These are phyloP conservation scores for Drosophila atripex DNA, from an alignment of 2,888 invertebrate species.

Conservation along the genomic window DNA sequence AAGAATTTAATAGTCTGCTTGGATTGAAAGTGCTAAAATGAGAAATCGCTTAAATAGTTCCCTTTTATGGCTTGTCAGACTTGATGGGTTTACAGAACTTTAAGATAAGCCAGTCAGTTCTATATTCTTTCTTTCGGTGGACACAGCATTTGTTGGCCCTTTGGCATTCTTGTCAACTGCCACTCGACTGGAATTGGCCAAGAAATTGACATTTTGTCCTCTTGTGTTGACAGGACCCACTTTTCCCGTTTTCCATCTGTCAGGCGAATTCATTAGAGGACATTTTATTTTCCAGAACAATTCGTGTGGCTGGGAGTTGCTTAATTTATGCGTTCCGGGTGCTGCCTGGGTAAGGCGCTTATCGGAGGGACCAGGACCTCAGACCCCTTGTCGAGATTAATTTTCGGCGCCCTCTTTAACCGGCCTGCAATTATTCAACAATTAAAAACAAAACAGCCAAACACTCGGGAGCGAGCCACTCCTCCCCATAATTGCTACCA, in stretches of 20 bases:
- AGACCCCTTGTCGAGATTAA: constrained; percentile 18
- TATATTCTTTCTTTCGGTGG: background rate
- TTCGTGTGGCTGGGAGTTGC: constrained; percentile 13
- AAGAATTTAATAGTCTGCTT: constrained; percentile 12
- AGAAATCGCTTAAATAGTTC: background rate
- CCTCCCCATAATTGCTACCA: constrained; percentile 25
- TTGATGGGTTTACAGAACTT: background rate
- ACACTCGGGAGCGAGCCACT: constrained; percentile 14
- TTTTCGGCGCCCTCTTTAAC: constrained; percentile 13
- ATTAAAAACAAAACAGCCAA: constrained; percentile 63
- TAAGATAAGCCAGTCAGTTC: background rate
- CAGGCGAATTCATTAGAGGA: constrained; percentile 44
- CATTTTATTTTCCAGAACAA: constrained; percentile 20
- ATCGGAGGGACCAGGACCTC: constrained; percentile 17
- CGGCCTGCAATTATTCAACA: constrained; percentile 65
- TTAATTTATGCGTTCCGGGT: constrained; percentile 22
- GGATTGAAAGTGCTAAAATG: constrained; percentile 1
- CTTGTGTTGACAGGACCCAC: constrained; percentile 13
- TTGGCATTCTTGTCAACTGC: background rate
- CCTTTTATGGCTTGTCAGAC: background rate
- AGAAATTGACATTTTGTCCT: constrained; percentile 5
- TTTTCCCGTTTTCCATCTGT: constrained; percentile 11
- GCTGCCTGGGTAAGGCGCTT: constrained; percentile 14
- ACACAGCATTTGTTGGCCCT: background rate
- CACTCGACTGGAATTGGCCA: constrained; percentile 3